Conservation (phyloP, 2,113 vertebrate species). For the Brienomyrus brachyistius region DNA sequence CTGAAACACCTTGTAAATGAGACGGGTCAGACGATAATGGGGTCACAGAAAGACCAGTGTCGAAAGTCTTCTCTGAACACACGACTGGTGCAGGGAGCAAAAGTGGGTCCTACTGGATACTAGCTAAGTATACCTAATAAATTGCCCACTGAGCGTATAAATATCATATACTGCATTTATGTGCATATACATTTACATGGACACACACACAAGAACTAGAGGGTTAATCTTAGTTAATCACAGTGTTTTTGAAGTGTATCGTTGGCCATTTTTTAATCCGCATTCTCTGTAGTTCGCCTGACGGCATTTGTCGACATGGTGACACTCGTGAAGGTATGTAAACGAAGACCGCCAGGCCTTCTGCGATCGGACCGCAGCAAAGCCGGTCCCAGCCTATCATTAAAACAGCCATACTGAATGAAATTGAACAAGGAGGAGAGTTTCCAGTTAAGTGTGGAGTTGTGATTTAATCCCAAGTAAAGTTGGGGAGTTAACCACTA, state of each 20-base stretch:
- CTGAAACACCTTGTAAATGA: background rate
- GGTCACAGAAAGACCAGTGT: background rate
- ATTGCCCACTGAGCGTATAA: background rate
- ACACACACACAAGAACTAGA: background rate
- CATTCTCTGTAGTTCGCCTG: background rate
- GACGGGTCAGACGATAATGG: background rate
- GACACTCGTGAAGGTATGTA: background rate
- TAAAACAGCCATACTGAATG: background rate
- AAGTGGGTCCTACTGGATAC: background rate
- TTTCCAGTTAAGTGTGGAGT: background rate
- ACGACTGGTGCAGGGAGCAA: background rate
- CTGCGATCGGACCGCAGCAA: too few relatives aligned
- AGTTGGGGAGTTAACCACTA: background rate
- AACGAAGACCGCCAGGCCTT: background rate
- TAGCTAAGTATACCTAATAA: background rate
- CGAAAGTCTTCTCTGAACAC: background rate
- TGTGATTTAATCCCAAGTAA: background rate
- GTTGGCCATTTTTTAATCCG: background rate
- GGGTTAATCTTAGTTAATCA: background rate
- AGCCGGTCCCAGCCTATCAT: background rate
- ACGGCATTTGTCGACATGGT: background rate
- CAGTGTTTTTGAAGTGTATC: background rate
- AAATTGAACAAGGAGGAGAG: background rate
- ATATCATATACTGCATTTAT: background rate
- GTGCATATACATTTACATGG: background rate